Evolutionary conservation across 2,888 invertebrate genomes (phyloP), one percentile per base, ranked within the genome.

Genomic region (Mythimna albipuncta): DNA sequence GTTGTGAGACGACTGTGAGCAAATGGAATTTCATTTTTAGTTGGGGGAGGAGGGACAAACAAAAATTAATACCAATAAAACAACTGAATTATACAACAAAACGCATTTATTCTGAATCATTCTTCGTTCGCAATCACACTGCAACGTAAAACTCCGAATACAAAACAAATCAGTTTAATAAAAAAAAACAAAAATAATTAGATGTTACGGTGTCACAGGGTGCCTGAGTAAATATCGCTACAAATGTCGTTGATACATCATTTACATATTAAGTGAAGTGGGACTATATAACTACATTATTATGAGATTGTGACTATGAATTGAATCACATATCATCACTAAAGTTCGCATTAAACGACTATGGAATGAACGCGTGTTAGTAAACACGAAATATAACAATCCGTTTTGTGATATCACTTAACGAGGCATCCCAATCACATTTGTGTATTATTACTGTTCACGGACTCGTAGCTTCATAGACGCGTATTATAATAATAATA

Each of bases 91-190:
- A 61, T 85, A 82, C 80, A 85, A 85, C 87, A 88, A 84, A 86
- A 85, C 81, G 80, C 78, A 83, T 88, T 88, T 88, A 88, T 86
- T 88, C 83, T 71, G 82, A 81, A 85, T 81, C 79, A 81, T 79
- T 75, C 64, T 67, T 74, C 78, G 68, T 74, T 71, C 79, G 75
- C 79, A 84, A 82, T 82, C 76, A 83, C 77, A 75, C 74, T 68
- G 86, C 73, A 82, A 78, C 79, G 75, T 83, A 86, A 85, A 84
- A 83, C 68, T 79, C 80, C 67, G 72, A 79, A 82, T 84, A 85
- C 67, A 85, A 85, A 85, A 84, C 71, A 84, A 81, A 75, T 75
- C 69, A 72, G 66, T 77, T 69, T 68, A 64, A 74, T 69, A 76
- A 69, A 44, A 74, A 74, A 74, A 74, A 75, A 75, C 66, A 79